phyloP scores from a whole-genome alignment of 2,113 vertebrate genomes.

The Gila orcuttii region DNA sequence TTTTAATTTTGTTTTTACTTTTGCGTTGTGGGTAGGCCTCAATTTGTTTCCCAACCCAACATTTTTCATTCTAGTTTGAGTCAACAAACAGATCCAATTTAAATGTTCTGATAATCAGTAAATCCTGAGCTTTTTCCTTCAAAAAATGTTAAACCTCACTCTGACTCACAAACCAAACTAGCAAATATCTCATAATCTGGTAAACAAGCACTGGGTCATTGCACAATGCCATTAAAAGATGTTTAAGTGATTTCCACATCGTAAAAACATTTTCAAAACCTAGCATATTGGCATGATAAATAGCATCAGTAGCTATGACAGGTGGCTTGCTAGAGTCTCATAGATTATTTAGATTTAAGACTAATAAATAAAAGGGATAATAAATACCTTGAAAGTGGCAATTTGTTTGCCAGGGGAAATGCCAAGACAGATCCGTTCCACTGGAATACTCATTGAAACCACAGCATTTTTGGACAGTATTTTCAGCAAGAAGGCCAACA shows the following conservation, averaged over 20 bases:
- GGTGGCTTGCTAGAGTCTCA: slow-evolving; percentile 6
- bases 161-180: not conserved
- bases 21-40: too few species aligned
- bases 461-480: slow-evolving; percentile 30
- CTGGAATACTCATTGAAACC: slow-evolving; percentile 21
- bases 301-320: not conserved
- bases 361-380: not conserved
- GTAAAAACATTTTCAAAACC: not conserved
- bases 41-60: not conserved
- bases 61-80: not conserved
- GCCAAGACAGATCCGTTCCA: slow-evolving; percentile 13
- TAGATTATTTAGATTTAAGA: not conserved
- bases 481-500: slow-evolving; percentile 21
- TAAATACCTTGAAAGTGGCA: slow-evolving; percentile 17
- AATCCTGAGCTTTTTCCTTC: not conserved
- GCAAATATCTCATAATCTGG: not conserved
- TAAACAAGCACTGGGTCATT: not conserved
- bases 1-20: not conserved
- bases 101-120: not conserved
- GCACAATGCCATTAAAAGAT: slow-evolving; percentile 12
- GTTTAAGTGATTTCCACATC: not conserved
- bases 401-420: slow-evolving; percentile 13
- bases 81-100: not conserved
- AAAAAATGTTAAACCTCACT: not conserved
- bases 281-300: not conserved